These are phyloP conservation scores for Rhadina sibilatrix DNA, from an alignment of 2,113 vertebrate genomes.

Conservation along the genomic window DNA sequence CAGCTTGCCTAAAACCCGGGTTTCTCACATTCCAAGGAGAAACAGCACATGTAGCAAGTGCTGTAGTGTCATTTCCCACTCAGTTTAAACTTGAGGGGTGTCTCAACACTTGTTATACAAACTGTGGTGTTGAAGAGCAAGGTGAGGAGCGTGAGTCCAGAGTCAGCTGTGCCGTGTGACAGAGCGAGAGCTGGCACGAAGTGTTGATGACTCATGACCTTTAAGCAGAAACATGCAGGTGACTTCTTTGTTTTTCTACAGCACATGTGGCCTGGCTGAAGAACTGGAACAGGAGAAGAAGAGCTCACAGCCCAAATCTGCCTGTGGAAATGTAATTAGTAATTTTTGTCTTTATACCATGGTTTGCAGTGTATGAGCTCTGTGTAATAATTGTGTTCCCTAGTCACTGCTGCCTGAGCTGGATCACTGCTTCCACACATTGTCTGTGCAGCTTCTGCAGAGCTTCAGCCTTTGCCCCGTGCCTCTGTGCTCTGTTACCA, in stretches of 20 bases:
- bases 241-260: constrained; percentile 48
- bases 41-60: neutral
- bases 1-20: neutral
- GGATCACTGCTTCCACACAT: neutral
- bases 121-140: neutral
- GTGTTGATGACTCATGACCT: neutral
- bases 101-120: neutral
- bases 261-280: constrained; percentile 92
- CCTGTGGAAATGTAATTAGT: constrained; percentile 90
- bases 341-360: neutral
- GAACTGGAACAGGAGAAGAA: constrained; percentile 82
- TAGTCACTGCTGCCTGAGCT: neutral
- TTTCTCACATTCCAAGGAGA: neutral
- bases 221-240: neutral
- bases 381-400: neutral
- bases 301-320: constrained; percentile 80
- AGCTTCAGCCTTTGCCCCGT: neutral
- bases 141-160: accelerated
- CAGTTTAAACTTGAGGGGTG: neutral
- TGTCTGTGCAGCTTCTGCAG: neutral
- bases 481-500: neutral
- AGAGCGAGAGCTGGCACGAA: neutral
- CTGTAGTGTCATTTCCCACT: neutral
- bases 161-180: neutral
- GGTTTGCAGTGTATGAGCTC: neutral